Percentiles rank a stretch among this genome's conserved stretches.
Conservation (phyloP, 2,113 vertebrate genomes). For the Cyanoliseus patagonus region DNA sequence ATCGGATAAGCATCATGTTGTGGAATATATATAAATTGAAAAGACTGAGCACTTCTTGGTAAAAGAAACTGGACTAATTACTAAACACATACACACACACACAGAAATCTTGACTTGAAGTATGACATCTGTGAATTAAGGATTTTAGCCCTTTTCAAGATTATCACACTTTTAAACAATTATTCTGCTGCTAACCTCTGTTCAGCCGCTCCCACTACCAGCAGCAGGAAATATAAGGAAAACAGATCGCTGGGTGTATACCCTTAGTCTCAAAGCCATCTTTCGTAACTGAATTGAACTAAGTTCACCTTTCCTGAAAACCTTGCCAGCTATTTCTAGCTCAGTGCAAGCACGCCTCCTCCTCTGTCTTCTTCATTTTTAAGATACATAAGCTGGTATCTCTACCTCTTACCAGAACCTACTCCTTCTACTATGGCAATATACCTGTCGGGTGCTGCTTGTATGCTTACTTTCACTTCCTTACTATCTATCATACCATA, state of each 20-base stretch:
- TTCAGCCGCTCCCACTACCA: neutral
- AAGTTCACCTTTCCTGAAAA: neutral
- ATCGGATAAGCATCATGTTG: neutral
- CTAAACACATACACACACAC: neutral
- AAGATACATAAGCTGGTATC: neutral
- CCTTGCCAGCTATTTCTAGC: neutral
- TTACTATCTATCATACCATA: neutral
- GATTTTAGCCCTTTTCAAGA: neutral
- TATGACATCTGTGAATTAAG: neutral
- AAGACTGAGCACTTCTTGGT: neutral
- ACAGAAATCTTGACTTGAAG: neutral
- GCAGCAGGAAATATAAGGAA: neutral
- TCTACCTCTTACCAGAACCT: neutral
- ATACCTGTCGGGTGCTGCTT: neutral
- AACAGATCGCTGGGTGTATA: accelerated
- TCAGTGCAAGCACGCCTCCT: neutral
- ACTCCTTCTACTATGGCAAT: neutral
- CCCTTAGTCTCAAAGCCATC: neutral
- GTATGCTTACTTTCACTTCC: neutral
- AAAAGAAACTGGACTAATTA: neutral
- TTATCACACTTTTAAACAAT: neutral
- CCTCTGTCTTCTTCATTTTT: neutral
- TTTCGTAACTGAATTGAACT: accelerated
- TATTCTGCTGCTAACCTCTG: neutral
- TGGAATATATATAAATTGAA: neutral